Evolutionary conservation across 2,113 vertebrate genomes (phyloP).

Genomic region (Corythaeola cristata): DNA sequence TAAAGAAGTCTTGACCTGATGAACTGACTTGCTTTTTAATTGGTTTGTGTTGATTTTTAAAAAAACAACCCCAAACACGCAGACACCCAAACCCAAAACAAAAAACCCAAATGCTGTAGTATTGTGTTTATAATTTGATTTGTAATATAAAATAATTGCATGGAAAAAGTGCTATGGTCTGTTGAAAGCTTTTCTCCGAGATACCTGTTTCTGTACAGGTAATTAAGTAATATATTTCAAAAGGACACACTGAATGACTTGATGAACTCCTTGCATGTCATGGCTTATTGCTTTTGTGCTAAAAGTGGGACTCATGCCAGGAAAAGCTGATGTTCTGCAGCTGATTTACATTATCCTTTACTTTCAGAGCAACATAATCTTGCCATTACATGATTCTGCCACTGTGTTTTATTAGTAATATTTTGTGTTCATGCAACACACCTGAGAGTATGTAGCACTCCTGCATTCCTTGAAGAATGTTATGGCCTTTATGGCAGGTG

Average conservation of each 20-base stretch:
- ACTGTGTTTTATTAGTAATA: background rate
- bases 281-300: background rate
- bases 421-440: background rate
- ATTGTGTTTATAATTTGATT: background rate
- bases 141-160: background rate
- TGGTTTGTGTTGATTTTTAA: background rate
- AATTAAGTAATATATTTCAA: background rate
- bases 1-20: background rate
- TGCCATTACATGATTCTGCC: background rate
- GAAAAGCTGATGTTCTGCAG: background rate
- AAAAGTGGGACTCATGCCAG: background rate
- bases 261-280: background rate
- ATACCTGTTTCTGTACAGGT: background rate
- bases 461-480: background rate
- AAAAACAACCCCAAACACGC: too few relatives aligned
- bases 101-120: accelerated
- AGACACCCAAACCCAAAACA: too few relatives aligned
- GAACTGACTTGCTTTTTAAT: background rate
- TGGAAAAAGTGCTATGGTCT: background rate
- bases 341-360: background rate
- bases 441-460: background rate
- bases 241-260: background rate
- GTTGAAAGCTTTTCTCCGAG: background rate
- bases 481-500: constrained; percentile 11
- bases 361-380: background rate